Evolutionary conservation across 2,888 invertebrate genomes (phyloP).

Genomic region (Eremobia ochroleuca): DNA sequence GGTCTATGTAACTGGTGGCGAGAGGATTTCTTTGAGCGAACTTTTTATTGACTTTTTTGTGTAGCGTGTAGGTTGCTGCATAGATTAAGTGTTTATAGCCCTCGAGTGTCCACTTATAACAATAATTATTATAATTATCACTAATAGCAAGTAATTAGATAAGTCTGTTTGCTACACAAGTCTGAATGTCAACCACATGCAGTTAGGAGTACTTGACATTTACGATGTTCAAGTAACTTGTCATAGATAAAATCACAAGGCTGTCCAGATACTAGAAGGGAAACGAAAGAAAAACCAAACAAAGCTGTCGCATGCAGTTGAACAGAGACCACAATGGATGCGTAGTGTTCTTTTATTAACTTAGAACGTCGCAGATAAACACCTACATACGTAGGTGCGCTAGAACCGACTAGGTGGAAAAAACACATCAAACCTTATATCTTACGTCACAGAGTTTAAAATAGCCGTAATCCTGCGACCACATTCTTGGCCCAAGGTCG

Average conservation of each 20-base stretch:
- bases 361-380: slow-evolving; percentile 59
- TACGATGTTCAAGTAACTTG: slow-evolving; percentile 7
- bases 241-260: slow-evolving; percentile 38
- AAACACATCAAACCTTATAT: slow-evolving; percentile 61
- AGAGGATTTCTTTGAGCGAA: slow-evolving; percentile 62
- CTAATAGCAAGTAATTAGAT: slow-evolving; percentile 17
- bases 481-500: slow-evolving; percentile 85
- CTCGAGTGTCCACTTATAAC: slow-evolving; percentile 34
- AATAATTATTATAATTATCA: slow-evolving; percentile 23
- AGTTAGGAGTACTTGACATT: slow-evolving; percentile 28
- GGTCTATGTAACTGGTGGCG: slow-evolving; percentile 64
- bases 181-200: slow-evolving; percentile 37
- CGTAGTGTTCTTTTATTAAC: slow-evolving; percentile 51
- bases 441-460: slow-evolving; percentile 73
- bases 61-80: slow-evolving; percentile 37
- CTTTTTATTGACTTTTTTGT: slow-evolving; percentile 64
- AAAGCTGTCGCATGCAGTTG: slow-evolving; percentile 37
- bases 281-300: neutral
- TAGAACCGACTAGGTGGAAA: slow-evolving; percentile 48
- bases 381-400: slow-evolving; percentile 55
- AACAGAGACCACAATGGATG: slow-evolving; percentile 39
- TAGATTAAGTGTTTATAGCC: slow-evolving; percentile 47
- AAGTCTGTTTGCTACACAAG: slow-evolving; percentile 17
- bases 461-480: slow-evolving; percentile 66
- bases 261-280: slow-evolving; percentile 11